Base-by-base conservation (phyloP, 2,888 invertebrate species). In the Platynereis dumerilii region DNA sequence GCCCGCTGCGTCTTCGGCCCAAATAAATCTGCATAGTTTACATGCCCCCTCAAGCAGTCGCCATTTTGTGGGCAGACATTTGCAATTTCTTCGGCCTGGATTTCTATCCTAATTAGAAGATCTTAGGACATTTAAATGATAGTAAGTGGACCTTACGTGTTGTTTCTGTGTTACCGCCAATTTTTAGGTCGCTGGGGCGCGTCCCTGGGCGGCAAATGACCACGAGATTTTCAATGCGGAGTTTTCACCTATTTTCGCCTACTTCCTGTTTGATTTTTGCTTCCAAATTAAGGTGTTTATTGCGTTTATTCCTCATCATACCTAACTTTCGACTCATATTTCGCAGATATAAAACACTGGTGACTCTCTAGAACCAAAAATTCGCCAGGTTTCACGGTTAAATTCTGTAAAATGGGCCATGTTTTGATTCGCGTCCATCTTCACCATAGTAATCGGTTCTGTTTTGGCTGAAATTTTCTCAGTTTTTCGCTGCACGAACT, bases 51-150 rank as follows among this genome's bases (percentile, higher is more conserved):
- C 44, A 55, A 42, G 26, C 55, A 55, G 65, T 54, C 54, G 65
- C 65, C 65, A 65, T 65, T 60, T 65, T 65, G 65, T 59, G 26
- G 65, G 59, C 29, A 65, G 65, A 65, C 60, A 65, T 65, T 65
- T 65, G 65, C 60, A 65, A 65, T 65, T 65, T 65, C 26, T 45
- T 65, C 59, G 45, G 39, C 22, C 44, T 34, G 20, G 28, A 57
- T 44, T 62, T 39, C 45, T 26, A 42, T 44, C 42, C 42, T 28
- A 7, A 17, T n/a, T 28, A 57, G 29, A 24, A 28, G 42, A 15
- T 27, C 12, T 26, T 44, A 12, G 48, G 56, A 44, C 22, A 28
- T 56, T 26, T 44, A 44, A 56, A 42, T 42, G 34, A 56, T 45
- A 56, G 62, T 62, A 62, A 48, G 62, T 62, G n/a, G 10, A 53